These are phyloP conservation scores for Ennomos quercinarius DNA, from an alignment of 2,888 invertebrate genomes.

Conservation along the genomic window DNA sequence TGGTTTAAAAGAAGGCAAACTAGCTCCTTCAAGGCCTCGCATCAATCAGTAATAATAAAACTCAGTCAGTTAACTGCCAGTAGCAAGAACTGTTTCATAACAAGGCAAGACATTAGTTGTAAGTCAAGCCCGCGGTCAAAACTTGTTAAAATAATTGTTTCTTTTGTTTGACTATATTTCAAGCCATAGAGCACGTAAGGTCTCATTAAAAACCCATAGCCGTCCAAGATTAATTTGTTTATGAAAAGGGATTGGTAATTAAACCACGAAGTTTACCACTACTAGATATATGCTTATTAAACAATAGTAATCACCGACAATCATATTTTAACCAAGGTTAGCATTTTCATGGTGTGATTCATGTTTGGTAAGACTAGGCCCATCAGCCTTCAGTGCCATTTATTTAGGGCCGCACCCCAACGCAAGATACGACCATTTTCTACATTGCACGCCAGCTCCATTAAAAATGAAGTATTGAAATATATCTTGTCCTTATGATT, in stretches of 20 bases:
- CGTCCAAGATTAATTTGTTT: conserved; percentile 14
- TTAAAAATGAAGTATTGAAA: no score
- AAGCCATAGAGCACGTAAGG: conserved; percentile 51
- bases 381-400: no score
- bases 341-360: no score
- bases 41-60: conserved; percentile 24
- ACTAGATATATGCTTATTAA: no score
- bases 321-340: no score
- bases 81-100: conserved; percentile 43
- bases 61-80: conserved; percentile 40
- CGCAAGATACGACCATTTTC: no score
- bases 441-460: no score
- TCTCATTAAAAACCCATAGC: conserved; percentile 49
- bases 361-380: no score
- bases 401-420: no score
- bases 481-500: conserved; percentile 4
- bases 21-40: conserved; percentile 17
- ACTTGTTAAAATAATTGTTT: conserved; percentile 53
- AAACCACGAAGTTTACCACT: no score
- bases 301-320: no score
- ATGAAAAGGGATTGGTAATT: conserved; percentile 5
- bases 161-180: conserved; percentile 50
- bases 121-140: conserved; percentile 40
- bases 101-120: conserved; percentile 52
- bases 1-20: no score